Evolutionary conservation across 2,888 invertebrate species (phyloP), one percentile per base, ranked within the genome.

Genomic region (Drepana falcataria): DNA sequence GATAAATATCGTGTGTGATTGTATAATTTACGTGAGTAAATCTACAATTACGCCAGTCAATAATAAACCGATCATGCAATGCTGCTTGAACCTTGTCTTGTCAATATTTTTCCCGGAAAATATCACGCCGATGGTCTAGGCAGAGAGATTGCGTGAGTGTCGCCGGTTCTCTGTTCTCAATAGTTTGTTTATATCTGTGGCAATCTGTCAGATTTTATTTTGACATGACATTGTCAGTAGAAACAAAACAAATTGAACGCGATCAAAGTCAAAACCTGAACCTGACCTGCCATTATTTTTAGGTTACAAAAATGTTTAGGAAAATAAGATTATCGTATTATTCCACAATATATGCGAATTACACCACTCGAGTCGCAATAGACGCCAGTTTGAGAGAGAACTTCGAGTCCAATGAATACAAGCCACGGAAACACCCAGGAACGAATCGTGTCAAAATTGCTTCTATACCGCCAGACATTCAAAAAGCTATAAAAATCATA

Each of bases 361-460:
- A 79, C 59, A 75, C 84, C 1, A 86, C 84, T 2, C 81, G 74
- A 74, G 85, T 93, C 1, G 85, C 91, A 63, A 81, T 94, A n/a
- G 91, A 93, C 64, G 80, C 91, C 35, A 79, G 68, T 51, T 71
- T 94, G 2, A 79, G 85, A 54, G 84, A 91, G 40, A 81, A 81
- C 63, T 87, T 94, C 49, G 87, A 85, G 2, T 75, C 92, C 51
- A 91, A 92, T 44, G 80, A 92, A 56, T 85, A 81, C 58, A 95
- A 95, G 77, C 94, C 95, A 0, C 92, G 93, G 53, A 92, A 93
- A 56, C 96, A 97, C 85, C 95, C 96, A 0, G 97, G 97, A 35
- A 91, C 93, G 51, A 82, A 93, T 1, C 90, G 91, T 60, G 79
- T 91, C 0, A 92, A 85, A 65, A 73, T 87, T 2, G 85, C 93